Base-by-base conservation (phyloP, 2,113 vertebrate genomes). In the Callipepla squamata region DNA sequence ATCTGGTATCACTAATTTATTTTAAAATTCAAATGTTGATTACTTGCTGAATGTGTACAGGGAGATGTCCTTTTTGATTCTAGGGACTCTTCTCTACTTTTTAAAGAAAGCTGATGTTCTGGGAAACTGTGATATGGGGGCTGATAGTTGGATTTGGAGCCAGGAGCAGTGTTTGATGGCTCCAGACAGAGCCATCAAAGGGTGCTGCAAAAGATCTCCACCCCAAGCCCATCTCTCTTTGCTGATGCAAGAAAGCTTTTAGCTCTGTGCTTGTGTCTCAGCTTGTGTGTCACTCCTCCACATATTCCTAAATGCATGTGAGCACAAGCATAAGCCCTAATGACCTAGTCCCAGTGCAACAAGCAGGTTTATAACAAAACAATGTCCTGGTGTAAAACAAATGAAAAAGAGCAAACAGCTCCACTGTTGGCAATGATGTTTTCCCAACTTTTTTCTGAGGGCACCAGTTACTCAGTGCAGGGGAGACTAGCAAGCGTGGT, bases 1-100 rank as follows among this genome's bases (percentile, higher is more conserved):
- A 94, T 95, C 83, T 88, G 40, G 44, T 75, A 20, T 88, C 95
- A 94, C 96, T 96, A 76, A 92, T 95, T 96, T 94, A 81, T 90
- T 95, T 92, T 75, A 82, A 85, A n/a, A 92, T 95, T 96, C 91
- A 95, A 84, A 90, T 85, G 80, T 93, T 72, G 78, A 83, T 96
- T 95, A 83, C 62, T 51, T 30, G 70, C 65, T 36, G 21, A 87
- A 81, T 72, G 10, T 59, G 79, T 81, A 65, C 92, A 68, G 42
- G 79, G 86, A 95, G 87, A 42, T 14, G 59, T 51, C 70, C 74
- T 83, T 85, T 93, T 75, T 96, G 61, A 62, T 87, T 89, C 79
- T 57, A 48, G 90, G 63, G 50, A 66, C 9, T 78, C 44, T 58
- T 67, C n/a, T 69, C 36, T 47, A 32, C 44, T 89, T 84, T 70